These are phyloP conservation scores for Etheostoma perlongum DNA, from an alignment of 2,797 vertebrate genomes.

Conservation along the genomic window DNA sequence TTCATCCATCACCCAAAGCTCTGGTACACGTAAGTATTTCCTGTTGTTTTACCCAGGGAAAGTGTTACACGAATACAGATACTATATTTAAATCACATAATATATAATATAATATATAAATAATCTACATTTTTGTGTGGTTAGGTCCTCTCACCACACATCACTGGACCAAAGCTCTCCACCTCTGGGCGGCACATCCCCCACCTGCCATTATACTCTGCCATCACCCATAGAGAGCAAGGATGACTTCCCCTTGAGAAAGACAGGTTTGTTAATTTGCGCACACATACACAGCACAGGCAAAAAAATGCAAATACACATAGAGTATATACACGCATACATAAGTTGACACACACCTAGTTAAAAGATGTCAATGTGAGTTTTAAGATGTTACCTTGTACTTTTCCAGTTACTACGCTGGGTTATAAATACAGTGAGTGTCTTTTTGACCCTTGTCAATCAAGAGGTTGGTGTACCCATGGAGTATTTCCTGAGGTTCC, in stretches of 20 bases:
- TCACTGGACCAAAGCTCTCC: constrained; percentile 99
- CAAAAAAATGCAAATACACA: not conserved
- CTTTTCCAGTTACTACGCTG: constrained; percentile 9
- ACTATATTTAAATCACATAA: not conserved
- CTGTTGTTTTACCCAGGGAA: not conserved
- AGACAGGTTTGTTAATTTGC: constrained; percentile 90
- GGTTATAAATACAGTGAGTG: constrained; percentile 50
- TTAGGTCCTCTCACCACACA: constrained; percentile 95
- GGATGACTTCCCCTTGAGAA: constrained; percentile 98
- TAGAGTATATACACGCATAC: not conserved
- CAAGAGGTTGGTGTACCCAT: constrained; percentile 35
- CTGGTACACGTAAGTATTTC: constrained; percentile 94
- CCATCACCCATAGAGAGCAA: constrained; percentile 92
- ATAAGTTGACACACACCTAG: constrained; percentile 10
- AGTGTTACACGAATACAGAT: not conserved
- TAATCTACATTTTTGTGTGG: constrained; percentile 21
- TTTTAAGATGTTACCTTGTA: not conserved
- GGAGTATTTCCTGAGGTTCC: constrained; percentile 56
- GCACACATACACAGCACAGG: not conserved
- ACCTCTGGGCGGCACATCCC: constrained; percentile 93
- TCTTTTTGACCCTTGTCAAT: constrained; percentile 57
- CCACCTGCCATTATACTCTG: constrained; percentile 93
- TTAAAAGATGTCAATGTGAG: constrained; percentile 18
- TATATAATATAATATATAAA: not conserved
- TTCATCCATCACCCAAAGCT: constrained; percentile 94